Evolutionary conservation across 2,888 invertebrate genomes (phyloP).

Genomic region (Nomada goodeniana): DNA sequence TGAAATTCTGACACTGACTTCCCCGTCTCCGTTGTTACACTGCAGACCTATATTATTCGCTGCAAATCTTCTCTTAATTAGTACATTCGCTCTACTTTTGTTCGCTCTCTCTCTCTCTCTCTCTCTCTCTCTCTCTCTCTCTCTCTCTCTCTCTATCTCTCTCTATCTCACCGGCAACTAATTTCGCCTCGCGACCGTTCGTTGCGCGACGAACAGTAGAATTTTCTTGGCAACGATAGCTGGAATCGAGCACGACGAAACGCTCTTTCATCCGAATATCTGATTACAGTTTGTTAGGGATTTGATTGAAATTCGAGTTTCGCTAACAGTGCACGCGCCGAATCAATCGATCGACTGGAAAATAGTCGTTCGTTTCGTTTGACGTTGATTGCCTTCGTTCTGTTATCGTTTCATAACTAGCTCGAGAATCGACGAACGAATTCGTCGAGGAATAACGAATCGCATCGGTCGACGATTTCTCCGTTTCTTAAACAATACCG

Average conservation of each 20-base stretch:
- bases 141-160: too few species aligned
- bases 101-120: neutral
- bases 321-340: conserved; percentile 15
- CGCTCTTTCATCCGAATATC: conserved; percentile 16
- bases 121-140: too few species aligned
- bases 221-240: neutral
- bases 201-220: neutral
- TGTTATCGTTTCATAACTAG: neutral
- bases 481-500: too few species aligned
- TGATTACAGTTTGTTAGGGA: conserved; percentile 20
- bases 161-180: neutral
- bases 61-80: conserved; percentile 9
- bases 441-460: neutral
- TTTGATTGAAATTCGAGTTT: conserved; percentile 26
- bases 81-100: neutral
- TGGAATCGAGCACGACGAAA: conserved; percentile 11
- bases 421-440: neutral
- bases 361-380: conserved; percentile 27
- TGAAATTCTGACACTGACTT: conserved; percentile 29
- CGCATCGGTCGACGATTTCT: too few species aligned
- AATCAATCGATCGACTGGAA: conserved; percentile 8
- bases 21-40: conserved; percentile 3
- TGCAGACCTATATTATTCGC: neutral
- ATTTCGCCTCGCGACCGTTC: neutral
- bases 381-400: conserved; percentile 7